Evolutionary conservation across 1,140 invertebrate species (phyloP).

Genomic region (Berghia stephanieae): DNA sequence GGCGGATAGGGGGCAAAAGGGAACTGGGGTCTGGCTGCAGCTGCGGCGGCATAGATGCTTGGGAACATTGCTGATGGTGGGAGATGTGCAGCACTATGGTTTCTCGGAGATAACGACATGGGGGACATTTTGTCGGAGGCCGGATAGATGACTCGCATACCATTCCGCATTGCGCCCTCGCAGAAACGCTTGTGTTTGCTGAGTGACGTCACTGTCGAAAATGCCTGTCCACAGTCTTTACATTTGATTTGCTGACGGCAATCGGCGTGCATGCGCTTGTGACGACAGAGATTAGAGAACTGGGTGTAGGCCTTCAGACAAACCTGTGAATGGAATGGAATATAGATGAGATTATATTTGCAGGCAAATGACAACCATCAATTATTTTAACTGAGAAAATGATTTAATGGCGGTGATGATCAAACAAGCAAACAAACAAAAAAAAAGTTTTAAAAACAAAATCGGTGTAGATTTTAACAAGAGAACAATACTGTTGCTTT

Average conservation of each 20-base stretch:
- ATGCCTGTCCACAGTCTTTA: slow-evolving; percentile 89
- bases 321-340: slow-evolving; percentile 43
- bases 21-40: slow-evolving; percentile 51
- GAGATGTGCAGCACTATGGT: slow-evolving; percentile 28
- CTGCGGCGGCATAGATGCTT: slow-evolving; percentile 44
- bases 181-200: slow-evolving; percentile 73
- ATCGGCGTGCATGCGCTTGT: slow-evolving; percentile 97
- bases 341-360: neutral
- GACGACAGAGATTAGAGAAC: slow-evolving; percentile 98
- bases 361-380: too few relatives aligned
- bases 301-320: slow-evolving; percentile 95
- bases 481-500: too few relatives aligned
- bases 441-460: too few relatives aligned
- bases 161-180: slow-evolving; percentile 67
- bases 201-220: slow-evolving; percentile 83
- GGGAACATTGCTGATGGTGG: slow-evolving; percentile 51
- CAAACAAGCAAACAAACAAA: too few relatives aligned
- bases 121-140: slow-evolving; percentile 36
- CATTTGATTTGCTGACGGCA: slow-evolving; percentile 75
- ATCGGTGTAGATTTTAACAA: too few relatives aligned
- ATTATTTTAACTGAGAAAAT: too few relatives aligned
- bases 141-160: slow-evolving; percentile 44
- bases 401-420: too few relatives aligned
- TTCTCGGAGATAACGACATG: slow-evolving; percentile 42
- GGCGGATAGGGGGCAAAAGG: slow-evolving; percentile 56